Evolutionary conservation across 2,113 vertebrate species (phyloP).

Genomic region (Caretta caretta): DNA sequence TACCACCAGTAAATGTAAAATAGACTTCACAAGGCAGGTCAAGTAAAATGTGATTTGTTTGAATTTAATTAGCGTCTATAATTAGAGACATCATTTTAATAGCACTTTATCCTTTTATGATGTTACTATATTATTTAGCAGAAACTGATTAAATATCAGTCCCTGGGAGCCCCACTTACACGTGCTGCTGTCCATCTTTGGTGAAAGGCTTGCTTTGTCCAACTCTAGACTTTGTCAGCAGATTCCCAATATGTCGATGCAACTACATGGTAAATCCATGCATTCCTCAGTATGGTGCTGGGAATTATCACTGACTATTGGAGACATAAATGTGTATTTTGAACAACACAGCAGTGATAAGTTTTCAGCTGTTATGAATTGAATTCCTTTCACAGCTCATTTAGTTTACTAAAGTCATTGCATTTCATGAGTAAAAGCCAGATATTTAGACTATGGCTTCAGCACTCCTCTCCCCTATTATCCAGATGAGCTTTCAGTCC

Average conservation of each 20-base stretch:
- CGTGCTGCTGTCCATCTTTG: background rate
- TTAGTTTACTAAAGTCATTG: background rate
- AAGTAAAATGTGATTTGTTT: background rate
- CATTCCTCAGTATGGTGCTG: background rate
- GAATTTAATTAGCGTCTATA: conserved; percentile 5
- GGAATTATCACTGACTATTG: background rate
- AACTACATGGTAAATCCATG: background rate
- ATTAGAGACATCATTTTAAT: conserved; percentile 41
- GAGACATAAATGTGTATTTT: background rate
- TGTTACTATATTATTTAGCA: background rate
- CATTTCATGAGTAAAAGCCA: background rate
- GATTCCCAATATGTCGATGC: background rate
- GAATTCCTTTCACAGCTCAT: background rate
- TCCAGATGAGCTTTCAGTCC: background rate
- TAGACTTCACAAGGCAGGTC: background rate
- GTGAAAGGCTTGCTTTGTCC: background rate
- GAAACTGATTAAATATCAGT: background rate
- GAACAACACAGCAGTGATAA: background rate
- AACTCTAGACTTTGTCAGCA: background rate
- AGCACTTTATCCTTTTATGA: background rate
- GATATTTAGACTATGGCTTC: background rate
- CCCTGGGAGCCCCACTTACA: background rate
- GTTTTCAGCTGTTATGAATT: background rate
- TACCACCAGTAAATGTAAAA: background rate
- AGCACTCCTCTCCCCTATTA: background rate